These are phyloP conservation scores for Hylia prasina DNA, from an alignment of 2,113 vertebrate species.

Conservation along the genomic window DNA sequence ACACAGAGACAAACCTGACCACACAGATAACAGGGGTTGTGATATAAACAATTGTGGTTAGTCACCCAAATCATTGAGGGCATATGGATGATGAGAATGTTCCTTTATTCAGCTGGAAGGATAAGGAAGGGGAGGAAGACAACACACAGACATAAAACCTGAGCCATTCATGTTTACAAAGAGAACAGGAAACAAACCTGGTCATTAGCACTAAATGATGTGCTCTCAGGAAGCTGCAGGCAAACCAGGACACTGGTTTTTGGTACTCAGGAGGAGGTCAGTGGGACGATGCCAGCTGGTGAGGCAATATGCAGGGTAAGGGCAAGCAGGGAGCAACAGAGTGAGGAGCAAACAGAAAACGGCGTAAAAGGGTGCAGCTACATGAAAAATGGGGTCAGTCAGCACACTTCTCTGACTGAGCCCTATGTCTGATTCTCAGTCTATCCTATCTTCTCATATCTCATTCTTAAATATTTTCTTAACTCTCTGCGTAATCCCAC, in stretches of 20 bases:
- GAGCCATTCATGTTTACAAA: neutral
- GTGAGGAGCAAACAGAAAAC: neutral
- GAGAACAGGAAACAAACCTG: neutral
- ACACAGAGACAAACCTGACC: neutral
- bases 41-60: neutral
- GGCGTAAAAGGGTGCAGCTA: accelerated
- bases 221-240: neutral
- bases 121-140: neutral
- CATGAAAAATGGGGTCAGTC: accelerated
- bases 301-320: neutral
- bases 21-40: neutral
- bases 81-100: neutral
- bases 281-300: neutral
- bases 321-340: neutral
- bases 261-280: neutral
- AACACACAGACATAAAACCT: neutral
- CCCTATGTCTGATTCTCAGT: neutral
- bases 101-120: neutral
- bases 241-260: neutral
- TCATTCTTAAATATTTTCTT: neutral
- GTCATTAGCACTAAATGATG: neutral
- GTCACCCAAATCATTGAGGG: neutral
- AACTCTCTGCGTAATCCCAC: neutral
- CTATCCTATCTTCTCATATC: neutral
- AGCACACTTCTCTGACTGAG: neutral